Conservation (phyloP, 2,113 vertebrate species). For the Orycteropus afer region DNA sequence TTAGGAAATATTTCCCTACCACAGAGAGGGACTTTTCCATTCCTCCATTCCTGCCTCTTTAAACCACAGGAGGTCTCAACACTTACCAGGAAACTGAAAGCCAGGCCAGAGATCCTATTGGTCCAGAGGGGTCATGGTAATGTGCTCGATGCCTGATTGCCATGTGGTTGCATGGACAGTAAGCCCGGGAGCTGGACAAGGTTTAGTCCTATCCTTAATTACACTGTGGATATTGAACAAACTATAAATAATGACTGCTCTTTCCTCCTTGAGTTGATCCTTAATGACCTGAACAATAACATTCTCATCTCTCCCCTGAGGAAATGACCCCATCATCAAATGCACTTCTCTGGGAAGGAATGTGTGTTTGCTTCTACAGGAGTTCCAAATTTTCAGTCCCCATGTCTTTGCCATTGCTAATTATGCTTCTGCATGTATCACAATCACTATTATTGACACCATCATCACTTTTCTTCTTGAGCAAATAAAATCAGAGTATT, state of each 20-base stretch:
- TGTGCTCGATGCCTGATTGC: too few species aligned
- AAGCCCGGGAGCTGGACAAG: not conserved
- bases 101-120: too few species aligned
- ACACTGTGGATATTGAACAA: not conserved
- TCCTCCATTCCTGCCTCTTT: not conserved
- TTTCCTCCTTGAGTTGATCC: slow-evolving; percentile 4
- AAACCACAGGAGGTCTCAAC: not conserved
- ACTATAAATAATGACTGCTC: not conserved
- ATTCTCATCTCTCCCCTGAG: not conserved
- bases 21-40: not conserved
- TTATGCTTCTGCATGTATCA: not conserved
- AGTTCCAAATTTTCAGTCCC: not conserved
- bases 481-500: slow-evolving; percentile 3
- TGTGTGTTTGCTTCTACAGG: not conserved
- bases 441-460: not conserved
- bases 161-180: not conserved
- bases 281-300: not conserved
- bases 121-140: not conserved
- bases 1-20: not conserved
- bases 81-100: not conserved
- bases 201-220: not conserved
- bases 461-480: not conserved
- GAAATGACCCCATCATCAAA: not conserved
- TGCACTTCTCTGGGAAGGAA: not conserved
- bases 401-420: not conserved